phyloP scores from a whole-genome alignment of 2,888 invertebrate genomes.

The Psylliodes chrysocephalus region DNA sequence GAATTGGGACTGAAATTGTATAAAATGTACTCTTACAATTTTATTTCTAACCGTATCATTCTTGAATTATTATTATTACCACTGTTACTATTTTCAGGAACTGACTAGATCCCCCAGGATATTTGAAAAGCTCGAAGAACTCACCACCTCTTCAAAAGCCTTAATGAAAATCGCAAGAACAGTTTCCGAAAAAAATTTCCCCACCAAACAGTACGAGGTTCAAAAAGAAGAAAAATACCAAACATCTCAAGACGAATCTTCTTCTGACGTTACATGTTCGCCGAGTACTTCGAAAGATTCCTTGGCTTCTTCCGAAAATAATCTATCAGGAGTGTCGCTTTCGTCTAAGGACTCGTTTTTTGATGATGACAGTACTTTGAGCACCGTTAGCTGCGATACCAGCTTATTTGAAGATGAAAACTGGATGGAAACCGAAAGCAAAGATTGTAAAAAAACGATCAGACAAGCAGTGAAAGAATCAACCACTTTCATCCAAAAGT shows the following conservation, averaged over 20 bases:
- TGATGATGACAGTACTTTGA: conserved; percentile 1
- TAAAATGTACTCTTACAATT: no score
- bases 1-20: no score
- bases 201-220: neutral
- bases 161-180: neutral
- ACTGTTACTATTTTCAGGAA: no score
- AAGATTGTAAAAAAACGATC: neutral
- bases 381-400: neutral
- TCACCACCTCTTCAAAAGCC: neutral
- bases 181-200: neutral
- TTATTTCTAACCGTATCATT: no score
- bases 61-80: no score
- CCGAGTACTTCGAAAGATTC: no score
- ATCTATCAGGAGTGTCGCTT: neutral
- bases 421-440: neutral
- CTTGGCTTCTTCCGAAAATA: neutral
- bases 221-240: neutral
- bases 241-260: neutral
- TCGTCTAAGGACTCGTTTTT: neutral
- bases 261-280: neutral
- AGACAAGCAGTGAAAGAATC: neutral
- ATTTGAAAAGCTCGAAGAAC: neutral
- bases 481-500: neutral
- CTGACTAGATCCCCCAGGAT: no score
- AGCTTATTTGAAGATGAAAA: neutral